These are phyloP conservation scores for Carpatolechia fugitivella DNA, from an alignment of 2,888 invertebrate species.

Conservation along the genomic window DNA sequence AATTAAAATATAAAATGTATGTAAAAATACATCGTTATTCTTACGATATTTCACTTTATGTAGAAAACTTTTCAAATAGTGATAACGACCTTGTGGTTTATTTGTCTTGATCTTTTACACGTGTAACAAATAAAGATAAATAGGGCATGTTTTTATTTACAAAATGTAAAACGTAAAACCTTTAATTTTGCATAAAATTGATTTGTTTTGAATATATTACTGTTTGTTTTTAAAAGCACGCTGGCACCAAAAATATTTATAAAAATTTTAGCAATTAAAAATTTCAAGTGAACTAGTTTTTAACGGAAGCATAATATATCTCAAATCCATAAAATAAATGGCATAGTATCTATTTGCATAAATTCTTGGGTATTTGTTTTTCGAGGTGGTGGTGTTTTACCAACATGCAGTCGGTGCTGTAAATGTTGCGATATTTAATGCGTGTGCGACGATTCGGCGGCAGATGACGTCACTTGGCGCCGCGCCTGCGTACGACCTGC, in stretches of 20 bases:
- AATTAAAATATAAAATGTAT: too few relatives aligned
- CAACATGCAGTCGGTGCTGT: conserved; percentile 8
- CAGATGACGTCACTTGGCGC: conserved; percentile 30
- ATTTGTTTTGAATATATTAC: conserved; percentile 14
- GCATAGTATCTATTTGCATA: conserved; percentile 20
- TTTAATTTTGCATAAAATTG: conserved; percentile 7
- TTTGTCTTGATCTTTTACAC: too few relatives aligned
- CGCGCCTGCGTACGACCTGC: conserved; percentile 39
- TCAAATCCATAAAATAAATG: conserved; percentile 8
- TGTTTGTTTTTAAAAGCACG: conserved; percentile 13
- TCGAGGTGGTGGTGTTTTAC: too few relatives aligned
- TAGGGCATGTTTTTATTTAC: too few relatives aligned
- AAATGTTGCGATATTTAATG: conserved; percentile 32
- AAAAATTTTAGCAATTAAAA: conserved; percentile 30
- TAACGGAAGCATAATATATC: conserved; percentile 31
- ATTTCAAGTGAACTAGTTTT: conserved; percentile 34
- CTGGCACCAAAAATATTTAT: conserved; percentile 30
- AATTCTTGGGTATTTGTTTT: conserved; percentile 32
- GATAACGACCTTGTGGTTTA: too few relatives aligned
- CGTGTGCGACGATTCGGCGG: conserved; percentile 28
- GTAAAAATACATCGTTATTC: too few relatives aligned
- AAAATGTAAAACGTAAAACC: not conserved
- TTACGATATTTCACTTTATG: too few relatives aligned
- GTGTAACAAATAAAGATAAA: too few relatives aligned
- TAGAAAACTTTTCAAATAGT: too few relatives aligned